Evolutionary conservation across 1,140 invertebrate genomes (phyloP).

Genomic region (Drosophila virilis): DNA sequence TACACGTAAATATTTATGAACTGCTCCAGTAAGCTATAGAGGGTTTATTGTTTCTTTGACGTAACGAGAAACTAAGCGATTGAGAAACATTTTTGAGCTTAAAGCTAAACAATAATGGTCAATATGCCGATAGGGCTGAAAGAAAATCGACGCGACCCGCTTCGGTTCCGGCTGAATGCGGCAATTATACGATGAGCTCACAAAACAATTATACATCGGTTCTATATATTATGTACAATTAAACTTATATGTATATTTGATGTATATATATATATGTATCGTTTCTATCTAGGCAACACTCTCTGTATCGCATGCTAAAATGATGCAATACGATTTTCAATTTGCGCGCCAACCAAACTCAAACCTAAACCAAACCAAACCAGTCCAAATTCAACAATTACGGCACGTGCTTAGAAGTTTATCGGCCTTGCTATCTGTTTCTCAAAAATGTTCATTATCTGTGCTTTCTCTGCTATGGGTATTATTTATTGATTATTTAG

Average conservation of each 20-base stretch:
- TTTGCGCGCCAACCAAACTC: constrained; percentile 9
- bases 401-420: constrained; percentile 6
- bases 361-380: background rate
- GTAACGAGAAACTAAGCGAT: no score
- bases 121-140: background rate
- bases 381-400: constrained; percentile 6
- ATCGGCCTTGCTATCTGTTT: constrained; percentile 14
- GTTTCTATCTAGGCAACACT: background rate
- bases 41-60: background rate
- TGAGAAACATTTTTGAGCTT: no score
- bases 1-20: background rate
- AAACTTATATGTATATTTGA: constrained; percentile 10
- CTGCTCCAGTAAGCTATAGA: background rate
- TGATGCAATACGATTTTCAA: constrained; percentile 33
- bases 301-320: constrained; percentile 22
- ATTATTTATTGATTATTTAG: no score
- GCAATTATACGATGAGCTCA: constrained; percentile 53
- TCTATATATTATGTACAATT: constrained; percentile 2
- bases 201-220: background rate
- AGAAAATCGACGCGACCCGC: constrained; percentile 21
- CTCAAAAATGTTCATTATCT: background rate
- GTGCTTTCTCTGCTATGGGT: background rate
- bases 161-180: constrained; percentile 43
- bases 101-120: background rate
- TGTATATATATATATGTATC: background rate